These are phyloP conservation scores for Bombus affinis DNA, from an alignment of 1,140 invertebrate genomes.

Conservation along the genomic window DNA sequence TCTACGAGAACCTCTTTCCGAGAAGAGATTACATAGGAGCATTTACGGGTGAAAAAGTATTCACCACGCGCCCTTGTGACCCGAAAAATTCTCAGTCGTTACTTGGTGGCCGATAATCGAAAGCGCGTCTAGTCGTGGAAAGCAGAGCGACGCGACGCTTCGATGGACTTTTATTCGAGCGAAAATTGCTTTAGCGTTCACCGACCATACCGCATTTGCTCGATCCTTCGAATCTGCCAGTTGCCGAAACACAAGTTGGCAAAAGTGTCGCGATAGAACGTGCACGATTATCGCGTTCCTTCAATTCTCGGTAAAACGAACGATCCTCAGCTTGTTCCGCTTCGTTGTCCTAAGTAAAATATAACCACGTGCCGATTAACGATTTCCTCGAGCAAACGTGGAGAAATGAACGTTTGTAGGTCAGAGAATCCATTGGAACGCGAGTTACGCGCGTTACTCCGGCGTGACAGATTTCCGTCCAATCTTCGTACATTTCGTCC, in stretches of 20 bases:
- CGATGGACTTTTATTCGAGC: constrained; percentile 7
- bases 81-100: constrained; percentile 20
- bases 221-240: not conserved
- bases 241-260: not conserved
- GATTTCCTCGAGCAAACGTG: too few species aligned
- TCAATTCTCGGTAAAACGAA: too few species aligned
- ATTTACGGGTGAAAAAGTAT: constrained; percentile 3
- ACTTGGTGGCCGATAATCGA: constrained; percentile 12
- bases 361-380: too few species aligned
- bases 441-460: too few species aligned
- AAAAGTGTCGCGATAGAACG: too few species aligned
- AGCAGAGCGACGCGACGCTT: not conserved
- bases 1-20: not conserved
- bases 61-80: constrained; percentile 1
- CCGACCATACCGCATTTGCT: not conserved
- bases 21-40: not conserved
- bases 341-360: not conserved
- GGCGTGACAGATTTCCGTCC: not conserved
- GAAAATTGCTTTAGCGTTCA: constrained; percentile 1
- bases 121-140: not conserved
- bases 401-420: not conserved
- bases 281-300: too few species aligned
- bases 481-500: not conserved
- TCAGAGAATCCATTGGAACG: not conserved
- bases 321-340: not conserved